Evolutionary conservation across 2,888 invertebrate species (phyloP).

Genomic region (Apamea anceps): DNA sequence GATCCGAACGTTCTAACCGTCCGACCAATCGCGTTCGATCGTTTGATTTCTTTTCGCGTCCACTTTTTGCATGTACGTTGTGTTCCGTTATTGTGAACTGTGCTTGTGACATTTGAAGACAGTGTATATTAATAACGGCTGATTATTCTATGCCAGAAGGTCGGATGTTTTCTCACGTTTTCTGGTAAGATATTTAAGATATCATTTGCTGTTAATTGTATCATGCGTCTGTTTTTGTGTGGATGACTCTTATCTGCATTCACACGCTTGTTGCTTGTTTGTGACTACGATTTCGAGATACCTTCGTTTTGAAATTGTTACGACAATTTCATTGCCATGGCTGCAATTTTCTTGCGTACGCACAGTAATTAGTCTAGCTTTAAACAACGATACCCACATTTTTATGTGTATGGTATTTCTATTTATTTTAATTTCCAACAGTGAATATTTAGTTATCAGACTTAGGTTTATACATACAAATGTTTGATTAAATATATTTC

Average conservation of each 20-base stretch:
- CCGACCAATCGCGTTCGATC: constrained; percentile 85
- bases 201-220: constrained; percentile 75
- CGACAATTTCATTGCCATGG: constrained; percentile 69
- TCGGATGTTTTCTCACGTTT: constrained; percentile 86
- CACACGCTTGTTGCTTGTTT: constrained; percentile 63
- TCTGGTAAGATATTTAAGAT: constrained; percentile 79
- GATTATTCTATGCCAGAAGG: constrained; percentile 74
- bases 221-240: constrained; percentile 72
- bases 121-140: constrained; percentile 71
- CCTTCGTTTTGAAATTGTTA: constrained; percentile 59
- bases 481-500: constrained; percentile 49
- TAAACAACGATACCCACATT: constrained; percentile 20
- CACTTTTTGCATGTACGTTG: constrained; percentile 81
- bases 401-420: constrained; percentile 1
- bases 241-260: constrained; percentile 61
- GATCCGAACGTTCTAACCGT: constrained; percentile 78
- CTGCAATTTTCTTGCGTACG: constrained; percentile 47
- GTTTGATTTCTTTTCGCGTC: constrained; percentile 85
- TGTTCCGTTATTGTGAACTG: constrained; percentile 83
- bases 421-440: constrained; percentile 24
- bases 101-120: constrained; percentile 84
- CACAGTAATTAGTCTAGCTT: not conserved
- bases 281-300: constrained; percentile 54
- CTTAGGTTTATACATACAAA: constrained; percentile 42
- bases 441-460: constrained; percentile 33